Evolutionary conservation across 2,113 vertebrate species (phyloP), one percentile per base, ranked within the genome.

Genomic region (Recurvirostra avosetta): DNA sequence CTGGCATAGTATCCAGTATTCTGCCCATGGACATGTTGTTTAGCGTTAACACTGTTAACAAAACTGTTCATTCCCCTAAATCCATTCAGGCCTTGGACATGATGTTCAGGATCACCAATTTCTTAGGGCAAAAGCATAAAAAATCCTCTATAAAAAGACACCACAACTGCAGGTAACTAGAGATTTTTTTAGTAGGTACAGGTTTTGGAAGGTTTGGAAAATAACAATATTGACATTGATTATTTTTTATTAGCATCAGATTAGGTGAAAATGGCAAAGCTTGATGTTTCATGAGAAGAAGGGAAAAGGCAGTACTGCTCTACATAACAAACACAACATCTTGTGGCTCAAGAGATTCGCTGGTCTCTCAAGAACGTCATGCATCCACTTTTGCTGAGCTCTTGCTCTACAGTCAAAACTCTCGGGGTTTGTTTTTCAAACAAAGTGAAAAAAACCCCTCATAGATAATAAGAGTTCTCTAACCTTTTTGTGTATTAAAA

Each of bases 371-470:
- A 81, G 38, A 86, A 77, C 8, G 5, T 58, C 5, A 19, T 6
- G 6, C 45, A 25, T 36, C 29, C 7, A 12, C 36, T 73, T 78
- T 45, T 77, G 12, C 40, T 67, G 32, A 61, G 18, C 15, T 45
- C 21, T 75, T 83, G 8, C 29, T 86, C 26, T 82, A 43, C 4
- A 38, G 15, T 38, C 11, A 55, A 81, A 90, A 21, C 5, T 79
- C 20, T 12, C 58, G 4, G 15, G 27, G 0, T 8, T 12, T 65
- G 17, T 62, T 83, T 73, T n/a, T 34, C 19, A 47, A 66, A 59
- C 9, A 36, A 73, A 49, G 17, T 0, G 0, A 18, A 52, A 68
- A 32, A 13, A 15, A 2, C 0, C 5, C 5, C 21, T 82, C 14
- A 43, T 34, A 74, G 14, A n/a, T 59, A 43, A 30, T 15, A 68